A percentile compares a stretch with the other conserved stretches of the same genome.
These are phyloP conservation scores for Beris morrisii DNA, from an alignment of 2,888 invertebrate species.

Conservation along the genomic window DNA sequence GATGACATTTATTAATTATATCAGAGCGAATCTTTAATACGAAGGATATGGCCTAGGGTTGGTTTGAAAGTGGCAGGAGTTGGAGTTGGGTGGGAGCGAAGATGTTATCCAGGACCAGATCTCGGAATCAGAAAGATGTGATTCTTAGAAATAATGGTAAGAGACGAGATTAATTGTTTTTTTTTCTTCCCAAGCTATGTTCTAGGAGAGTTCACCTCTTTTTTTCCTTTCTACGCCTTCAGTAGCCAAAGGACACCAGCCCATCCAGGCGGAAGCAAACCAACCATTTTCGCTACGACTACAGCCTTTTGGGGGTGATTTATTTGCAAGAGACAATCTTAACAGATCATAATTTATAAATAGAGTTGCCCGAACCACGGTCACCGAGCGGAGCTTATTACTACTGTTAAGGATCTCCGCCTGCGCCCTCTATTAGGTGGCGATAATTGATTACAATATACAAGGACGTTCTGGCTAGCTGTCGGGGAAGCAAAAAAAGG, in stretches of 20 bases:
- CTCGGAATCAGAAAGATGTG: conserved; percentile 13
- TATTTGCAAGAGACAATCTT: conserved; percentile 25
- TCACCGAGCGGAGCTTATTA: conserved; percentile 7
- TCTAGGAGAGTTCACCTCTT: neutral
- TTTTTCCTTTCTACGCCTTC: neutral
- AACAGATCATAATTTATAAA: conserved; percentile 35
- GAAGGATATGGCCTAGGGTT: conserved; percentile 11
- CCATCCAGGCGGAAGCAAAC: neutral
- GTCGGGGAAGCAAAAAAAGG: too few species aligned
- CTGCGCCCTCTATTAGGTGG: conserved; percentile 9
- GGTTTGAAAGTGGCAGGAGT: neutral
- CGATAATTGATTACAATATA: conserved; percentile 27
- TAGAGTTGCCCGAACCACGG: neutral
- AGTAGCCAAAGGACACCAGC: neutral
- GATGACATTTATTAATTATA: conserved; percentile 38
- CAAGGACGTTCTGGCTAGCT: too few species aligned
- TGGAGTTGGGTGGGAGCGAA: neutral
- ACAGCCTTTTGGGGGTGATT: neutral
- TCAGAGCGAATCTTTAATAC: conserved; percentile 30
- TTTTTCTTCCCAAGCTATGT: conserved; percentile 4
- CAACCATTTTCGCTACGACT: neutral
- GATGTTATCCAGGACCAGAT: neutral
- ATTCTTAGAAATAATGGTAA: conserved; percentile 24
- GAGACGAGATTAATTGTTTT: conserved; percentile 29
- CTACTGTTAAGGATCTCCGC: conserved; percentile 7